Evolutionary conservation across 2,888 invertebrate genomes (phyloP).

Genomic region (Drosophila mimetica): DNA sequence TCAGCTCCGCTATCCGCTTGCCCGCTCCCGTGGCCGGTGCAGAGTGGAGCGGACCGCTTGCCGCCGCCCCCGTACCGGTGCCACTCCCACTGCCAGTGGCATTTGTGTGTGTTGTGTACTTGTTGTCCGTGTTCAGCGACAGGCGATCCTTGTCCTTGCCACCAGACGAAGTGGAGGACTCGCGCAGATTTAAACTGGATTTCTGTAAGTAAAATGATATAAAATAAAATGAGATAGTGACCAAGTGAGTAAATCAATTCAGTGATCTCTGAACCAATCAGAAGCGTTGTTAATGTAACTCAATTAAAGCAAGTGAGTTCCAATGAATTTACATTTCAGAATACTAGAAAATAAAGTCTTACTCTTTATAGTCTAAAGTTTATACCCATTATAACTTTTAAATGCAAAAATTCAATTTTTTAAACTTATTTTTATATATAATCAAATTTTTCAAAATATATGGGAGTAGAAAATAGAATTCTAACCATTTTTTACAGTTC

Average conservation of each 20-base stretch:
- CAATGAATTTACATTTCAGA: background rate
- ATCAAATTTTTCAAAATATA: too few species aligned
- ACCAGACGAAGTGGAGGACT: conserved; percentile 58
- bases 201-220: conserved; percentile 62
- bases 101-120: conserved; percentile 75
- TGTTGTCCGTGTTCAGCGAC: conserved; percentile 82
- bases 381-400: too few species aligned
- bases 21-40: conserved; percentile 64
- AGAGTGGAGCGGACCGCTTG: conserved; percentile 57
- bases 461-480: too few species aligned
- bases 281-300: conserved; percentile 12
- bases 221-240: conserved; percentile 3
- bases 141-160: conserved; percentile 77
- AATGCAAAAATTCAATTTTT: background rate
- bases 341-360: background rate
- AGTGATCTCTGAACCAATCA: conserved; percentile 14
- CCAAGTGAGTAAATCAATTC: conserved; percentile 6
- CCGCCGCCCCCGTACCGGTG: conserved; percentile 47
- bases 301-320: conserved; percentile 8
- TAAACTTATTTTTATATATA: too few species aligned
- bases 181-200: conserved; percentile 82
- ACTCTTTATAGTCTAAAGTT: too few species aligned
- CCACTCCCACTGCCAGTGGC: conserved; percentile 26
- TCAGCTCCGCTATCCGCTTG: conserved; percentile 66
- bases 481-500: too few species aligned